Conservation (phyloP, 2,888 invertebrate species). For the Ariolimax columbianus region DNA sequence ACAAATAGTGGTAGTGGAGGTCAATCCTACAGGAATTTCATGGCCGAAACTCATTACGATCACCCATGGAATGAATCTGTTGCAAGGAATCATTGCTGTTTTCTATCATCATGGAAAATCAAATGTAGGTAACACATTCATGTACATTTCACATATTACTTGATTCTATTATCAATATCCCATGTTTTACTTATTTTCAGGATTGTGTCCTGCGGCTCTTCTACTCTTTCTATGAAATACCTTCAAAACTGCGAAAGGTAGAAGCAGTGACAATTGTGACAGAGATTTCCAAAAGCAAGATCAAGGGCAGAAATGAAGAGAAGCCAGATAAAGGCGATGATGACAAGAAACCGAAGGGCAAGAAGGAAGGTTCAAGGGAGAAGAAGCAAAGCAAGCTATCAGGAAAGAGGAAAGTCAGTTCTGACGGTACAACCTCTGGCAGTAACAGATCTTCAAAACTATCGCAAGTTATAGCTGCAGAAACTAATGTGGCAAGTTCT, state of each 20-base stretch:
- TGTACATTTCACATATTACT: no score
- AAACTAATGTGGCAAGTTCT: neutral
- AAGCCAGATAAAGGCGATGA: neutral
- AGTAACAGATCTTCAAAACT: neutral
- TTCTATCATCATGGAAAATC: no score
- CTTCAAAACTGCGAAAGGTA: conserved; percentile 59
- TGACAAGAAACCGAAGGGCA: conserved; percentile 39
- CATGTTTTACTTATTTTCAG: conserved; percentile 78
- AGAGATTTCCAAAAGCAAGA: conserved; percentile 27
- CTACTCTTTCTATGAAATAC: conserved; percentile 79
- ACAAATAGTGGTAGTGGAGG: no score
- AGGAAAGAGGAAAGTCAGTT: conserved; percentile 33
- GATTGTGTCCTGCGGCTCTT: conserved; percentile 83
- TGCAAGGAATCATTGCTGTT: no score
- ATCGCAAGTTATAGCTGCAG: neutral
- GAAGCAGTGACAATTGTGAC: conserved; percentile 43
- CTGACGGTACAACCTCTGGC: neutral
- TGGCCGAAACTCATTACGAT: no score
- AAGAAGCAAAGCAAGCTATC: conserved; percentile 24
- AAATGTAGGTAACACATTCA: no score
- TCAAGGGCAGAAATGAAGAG: conserved; percentile 22
- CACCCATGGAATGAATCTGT: no score
- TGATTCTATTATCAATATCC: no score
- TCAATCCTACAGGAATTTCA: no score
- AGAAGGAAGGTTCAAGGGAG: conserved; percentile 28